These are phyloP conservation scores for Chesias legatella DNA, from an alignment of 2,888 invertebrate species.

Conservation along the genomic window DNA sequence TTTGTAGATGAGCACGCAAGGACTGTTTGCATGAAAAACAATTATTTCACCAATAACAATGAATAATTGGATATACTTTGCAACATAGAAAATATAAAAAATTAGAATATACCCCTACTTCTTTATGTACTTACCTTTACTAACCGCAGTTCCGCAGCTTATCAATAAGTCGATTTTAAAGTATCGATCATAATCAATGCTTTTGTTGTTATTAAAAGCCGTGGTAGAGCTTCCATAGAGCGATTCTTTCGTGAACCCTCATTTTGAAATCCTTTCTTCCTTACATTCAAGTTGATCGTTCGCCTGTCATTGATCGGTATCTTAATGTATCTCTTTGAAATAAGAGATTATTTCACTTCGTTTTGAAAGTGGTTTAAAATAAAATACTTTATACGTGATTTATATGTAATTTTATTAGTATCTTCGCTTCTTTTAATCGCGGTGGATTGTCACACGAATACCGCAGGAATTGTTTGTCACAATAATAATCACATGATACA, in stretches of 20 bases:
- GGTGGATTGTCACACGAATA: constrained; percentile 4
- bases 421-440: no score
- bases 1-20: no score
- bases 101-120: no score
- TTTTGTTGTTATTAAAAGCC: constrained; percentile 21
- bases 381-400: not conserved
- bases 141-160: constrained; percentile 19
- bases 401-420: no score
- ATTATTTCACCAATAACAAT: no score
- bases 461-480: constrained; percentile 16
- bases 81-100: no score
- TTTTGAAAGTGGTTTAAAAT: no score
- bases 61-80: no score
- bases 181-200: constrained; percentile 20
- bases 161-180: constrained; percentile 19
- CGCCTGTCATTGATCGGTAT: constrained; percentile 5
- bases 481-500: not conserved
- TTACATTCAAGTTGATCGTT: constrained; percentile 6
- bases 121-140: no score
- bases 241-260: constrained; percentile 10
- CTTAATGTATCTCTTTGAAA: constrained; percentile 2
- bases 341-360: not conserved
- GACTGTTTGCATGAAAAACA: no score
- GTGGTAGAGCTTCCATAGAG: constrained; percentile 3
- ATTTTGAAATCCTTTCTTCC: constrained; percentile 11